A percentile compares a stretch with the other conserved stretches of the same genome.
phyloP scores from a whole-genome alignment of 2,888 invertebrate genomes.

The Parnassius smintheus region DNA sequence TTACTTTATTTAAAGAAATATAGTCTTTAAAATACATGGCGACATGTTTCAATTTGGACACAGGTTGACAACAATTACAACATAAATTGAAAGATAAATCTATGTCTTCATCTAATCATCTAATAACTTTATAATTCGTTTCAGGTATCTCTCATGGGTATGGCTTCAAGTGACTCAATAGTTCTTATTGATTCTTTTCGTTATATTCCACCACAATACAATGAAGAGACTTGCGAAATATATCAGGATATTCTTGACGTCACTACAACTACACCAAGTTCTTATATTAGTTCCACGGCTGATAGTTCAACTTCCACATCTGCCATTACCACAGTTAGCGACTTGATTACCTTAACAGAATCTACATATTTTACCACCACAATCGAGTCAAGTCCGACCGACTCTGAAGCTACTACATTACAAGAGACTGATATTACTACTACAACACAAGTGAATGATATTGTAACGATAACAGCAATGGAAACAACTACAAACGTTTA shows the following conservation, averaged over 20 bases:
- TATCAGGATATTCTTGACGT: conserved; percentile 6
- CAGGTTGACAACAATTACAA: no score
- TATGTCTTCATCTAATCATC: no score
- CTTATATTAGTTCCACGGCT: not conserved
- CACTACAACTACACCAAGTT: conserved; percentile 3
- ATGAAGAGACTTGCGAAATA: conserved; percentile 22
- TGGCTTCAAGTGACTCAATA: conserved; percentile 24
- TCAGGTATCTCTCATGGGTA: conserved; percentile 32
- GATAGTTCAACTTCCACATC: not conserved
- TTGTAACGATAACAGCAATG: no score
- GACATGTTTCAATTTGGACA: no score
- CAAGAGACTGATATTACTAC: no score
- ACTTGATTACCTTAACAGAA: conserved; percentile 1
- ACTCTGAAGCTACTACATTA: not conserved
- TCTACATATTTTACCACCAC: conserved; percentile 2
- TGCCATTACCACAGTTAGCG: not conserved
- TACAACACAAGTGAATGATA: no score
- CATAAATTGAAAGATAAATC: no score
- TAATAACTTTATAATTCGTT: conserved; percentile 1
- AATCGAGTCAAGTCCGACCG: conserved; percentile 4
- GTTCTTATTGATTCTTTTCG: conserved; percentile 35
- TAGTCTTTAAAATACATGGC: no score
- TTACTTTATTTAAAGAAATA: no score
- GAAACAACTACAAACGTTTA: not conserved
- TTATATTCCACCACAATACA: conserved; percentile 31